These are phyloP conservation scores for Griposia aprilina DNA, from an alignment of 2,888 invertebrate species.

Conservation along the genomic window DNA sequence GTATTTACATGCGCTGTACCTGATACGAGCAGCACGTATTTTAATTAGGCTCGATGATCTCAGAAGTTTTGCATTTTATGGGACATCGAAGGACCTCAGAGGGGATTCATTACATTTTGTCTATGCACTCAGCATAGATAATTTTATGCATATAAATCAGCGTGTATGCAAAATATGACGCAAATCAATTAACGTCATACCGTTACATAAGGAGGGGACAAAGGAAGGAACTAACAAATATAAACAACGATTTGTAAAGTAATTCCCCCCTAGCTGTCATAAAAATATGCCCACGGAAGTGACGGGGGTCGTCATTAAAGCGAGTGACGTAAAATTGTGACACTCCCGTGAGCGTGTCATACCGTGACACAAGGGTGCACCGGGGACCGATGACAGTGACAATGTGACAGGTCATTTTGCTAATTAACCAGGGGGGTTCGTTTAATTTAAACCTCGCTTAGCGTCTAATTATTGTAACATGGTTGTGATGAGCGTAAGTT, in stretches of 20 bases:
- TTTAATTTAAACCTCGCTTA: constrained; percentile 64
- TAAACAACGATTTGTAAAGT: constrained; percentile 71
- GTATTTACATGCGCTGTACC: constrained; percentile 32
- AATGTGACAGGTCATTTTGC: constrained; percentile 75
- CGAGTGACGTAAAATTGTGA: constrained; percentile 73
- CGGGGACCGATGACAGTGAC: constrained; percentile 72
- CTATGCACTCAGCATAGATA: constrained; percentile 25
- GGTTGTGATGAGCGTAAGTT: background rate
- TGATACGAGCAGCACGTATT: constrained; percentile 37
- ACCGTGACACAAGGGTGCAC: constrained; percentile 71
- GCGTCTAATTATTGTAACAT: constrained; percentile 17
- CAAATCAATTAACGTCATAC: constrained; percentile 50
- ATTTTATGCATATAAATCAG: background rate
- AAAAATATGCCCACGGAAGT: constrained; percentile 72
- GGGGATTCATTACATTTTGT: constrained; percentile 25
- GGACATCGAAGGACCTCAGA: constrained; percentile 7
- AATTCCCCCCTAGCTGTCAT: constrained; percentile 66
- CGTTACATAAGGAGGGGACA: constrained; percentile 37
- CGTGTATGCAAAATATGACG: constrained; percentile 21
- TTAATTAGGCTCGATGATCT: constrained; percentile 54
- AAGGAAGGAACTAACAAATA: constrained; percentile 58
- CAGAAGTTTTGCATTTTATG: constrained; percentile 37
- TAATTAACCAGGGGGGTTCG: constrained; percentile 76
- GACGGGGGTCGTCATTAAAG: constrained; percentile 73
- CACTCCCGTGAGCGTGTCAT: constrained; percentile 75